These are phyloP conservation scores for Ladona fulva DNA, from an alignment of 1,140 invertebrate species.

Conservation along the genomic window DNA sequence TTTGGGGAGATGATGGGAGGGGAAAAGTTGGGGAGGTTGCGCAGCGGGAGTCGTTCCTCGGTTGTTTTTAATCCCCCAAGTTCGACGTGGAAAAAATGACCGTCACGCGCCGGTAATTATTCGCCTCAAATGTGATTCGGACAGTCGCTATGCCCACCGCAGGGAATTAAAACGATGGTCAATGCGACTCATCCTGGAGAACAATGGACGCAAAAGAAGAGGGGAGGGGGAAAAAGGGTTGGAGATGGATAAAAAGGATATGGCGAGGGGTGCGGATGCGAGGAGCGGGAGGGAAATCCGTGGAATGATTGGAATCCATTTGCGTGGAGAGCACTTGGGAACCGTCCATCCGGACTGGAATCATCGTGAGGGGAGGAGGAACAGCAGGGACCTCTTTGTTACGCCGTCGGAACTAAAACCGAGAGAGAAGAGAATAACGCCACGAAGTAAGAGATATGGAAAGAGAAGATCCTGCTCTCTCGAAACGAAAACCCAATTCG, in stretches of 20 bases:
- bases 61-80: conserved; percentile 5
- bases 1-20: not conserved
- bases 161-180: conserved; percentile 5
- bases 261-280: not conserved
- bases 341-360: no score
- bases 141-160: not conserved
- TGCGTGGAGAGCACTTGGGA: no score
- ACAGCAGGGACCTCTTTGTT: no score
- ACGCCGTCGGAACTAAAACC: no score
- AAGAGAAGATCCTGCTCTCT: no score
- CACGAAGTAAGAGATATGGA: no score
- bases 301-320: no score
- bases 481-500: no score
- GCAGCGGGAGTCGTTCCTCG: not conserved
- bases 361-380: no score
- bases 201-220: not conserved
- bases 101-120: conserved; percentile 7
- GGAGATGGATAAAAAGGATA: not conserved
- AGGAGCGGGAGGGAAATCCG: not conserved
- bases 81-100: conserved; percentile 5
- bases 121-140: conserved; percentile 7
- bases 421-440: no score
- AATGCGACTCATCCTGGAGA: not conserved
- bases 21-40: not conserved
- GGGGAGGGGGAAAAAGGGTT: not conserved